Conservation (phyloP, 1,140 invertebrate species). For the Drosophila subobscura region DNA sequence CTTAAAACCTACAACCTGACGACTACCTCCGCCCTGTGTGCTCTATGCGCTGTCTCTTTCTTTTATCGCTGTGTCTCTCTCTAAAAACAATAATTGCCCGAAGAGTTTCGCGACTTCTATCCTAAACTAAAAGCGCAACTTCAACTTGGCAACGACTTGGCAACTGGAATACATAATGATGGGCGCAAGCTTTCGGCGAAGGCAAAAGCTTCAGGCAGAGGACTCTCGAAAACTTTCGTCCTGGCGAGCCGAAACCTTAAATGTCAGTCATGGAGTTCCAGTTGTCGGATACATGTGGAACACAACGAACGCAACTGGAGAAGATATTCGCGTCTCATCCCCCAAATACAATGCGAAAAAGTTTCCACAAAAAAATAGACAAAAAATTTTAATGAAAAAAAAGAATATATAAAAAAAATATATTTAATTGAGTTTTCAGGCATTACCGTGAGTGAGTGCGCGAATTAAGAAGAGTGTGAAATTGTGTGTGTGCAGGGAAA, state of each 20-base stretch:
- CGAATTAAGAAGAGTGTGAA: constrained; percentile 19
- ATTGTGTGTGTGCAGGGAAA: constrained; percentile 21
- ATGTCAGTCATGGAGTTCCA: constrained; percentile 83
- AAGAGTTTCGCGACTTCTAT: constrained; percentile 51
- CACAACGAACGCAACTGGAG: constrained; percentile 64
- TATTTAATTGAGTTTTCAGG: constrained; percentile 23
- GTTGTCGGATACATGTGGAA: constrained; percentile 84
- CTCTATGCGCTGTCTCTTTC: neutral
- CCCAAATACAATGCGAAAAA: constrained; percentile 72
- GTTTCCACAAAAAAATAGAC: constrained; percentile 57
- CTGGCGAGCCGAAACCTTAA: constrained; percentile 46
- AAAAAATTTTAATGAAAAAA: constrained; percentile 29
- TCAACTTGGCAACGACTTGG: constrained; percentile 36
- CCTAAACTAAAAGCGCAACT: constrained; percentile 53
- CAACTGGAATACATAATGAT: constrained; percentile 37
- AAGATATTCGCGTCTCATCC: constrained; percentile 53
- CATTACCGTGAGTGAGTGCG: constrained; percentile 21
- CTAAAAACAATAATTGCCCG: constrained; percentile 42
- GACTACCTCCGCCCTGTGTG: neutral
- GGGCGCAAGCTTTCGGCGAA: constrained; percentile 37
- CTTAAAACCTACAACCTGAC: constrained; percentile 32
- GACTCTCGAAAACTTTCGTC: constrained; percentile 35
- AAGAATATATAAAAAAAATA: neutral
- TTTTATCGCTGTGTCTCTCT: neutral
- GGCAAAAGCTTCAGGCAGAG: constrained; percentile 24